Percentiles rank a stretch among this genome's conserved stretches.
Conservation (phyloP, 2,113 vertebrate genomes). For the Nymphicus hollandicus region DNA sequence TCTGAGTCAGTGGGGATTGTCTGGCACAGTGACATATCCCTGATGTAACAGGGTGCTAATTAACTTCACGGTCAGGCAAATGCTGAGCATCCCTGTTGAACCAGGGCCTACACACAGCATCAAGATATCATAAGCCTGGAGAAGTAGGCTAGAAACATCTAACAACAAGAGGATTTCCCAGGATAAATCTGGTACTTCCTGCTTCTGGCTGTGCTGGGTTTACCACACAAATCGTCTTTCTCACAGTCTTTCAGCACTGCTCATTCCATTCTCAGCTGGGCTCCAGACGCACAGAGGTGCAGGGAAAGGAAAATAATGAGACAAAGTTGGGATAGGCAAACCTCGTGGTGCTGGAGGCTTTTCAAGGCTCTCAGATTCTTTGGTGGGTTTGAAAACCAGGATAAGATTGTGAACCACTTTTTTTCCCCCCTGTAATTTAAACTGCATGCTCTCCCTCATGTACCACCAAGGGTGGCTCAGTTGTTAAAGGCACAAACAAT, state of each 20-base stretch:
- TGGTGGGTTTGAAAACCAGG: slow-evolving; percentile 57
- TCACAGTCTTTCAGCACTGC: slow-evolving; percentile 50
- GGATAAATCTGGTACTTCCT: slow-evolving; percentile 68
- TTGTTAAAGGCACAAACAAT: slow-evolving; percentile 43
- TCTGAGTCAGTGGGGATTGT: not conserved
- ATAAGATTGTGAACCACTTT: slow-evolving; percentile 42
- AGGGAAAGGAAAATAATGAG: slow-evolving; percentile 50
- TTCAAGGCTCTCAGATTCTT: slow-evolving; percentile 53
- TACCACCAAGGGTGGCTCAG: slow-evolving; percentile 48
- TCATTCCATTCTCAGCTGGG: slow-evolving; percentile 66
- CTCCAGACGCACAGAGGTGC: slow-evolving; percentile 62
- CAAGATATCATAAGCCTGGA: slow-evolving; percentile 42
- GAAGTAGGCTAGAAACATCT: slow-evolving; percentile 55
- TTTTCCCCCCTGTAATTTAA: slow-evolving; percentile 33
- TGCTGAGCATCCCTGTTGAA: not conserved
- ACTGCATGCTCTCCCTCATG: slow-evolving; percentile 26
- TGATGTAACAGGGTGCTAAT: slow-evolving; percentile 41
- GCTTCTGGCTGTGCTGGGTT: slow-evolving; percentile 65
- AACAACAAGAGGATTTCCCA: slow-evolving; percentile 67
- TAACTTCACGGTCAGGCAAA: slow-evolving; percentile 35
- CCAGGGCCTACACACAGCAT: not conserved
- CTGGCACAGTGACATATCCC: slow-evolving; percentile 5
- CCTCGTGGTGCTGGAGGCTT: slow-evolving; percentile 42
- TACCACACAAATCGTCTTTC: slow-evolving; percentile 64
- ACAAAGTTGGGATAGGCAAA: slow-evolving; percentile 48